A percentile compares a stretch with the other conserved stretches of the same genome.
Evolutionary conservation across 2,113 vertebrate genomes (phyloP).

Genomic region (Leuciscus idus): DNA sequence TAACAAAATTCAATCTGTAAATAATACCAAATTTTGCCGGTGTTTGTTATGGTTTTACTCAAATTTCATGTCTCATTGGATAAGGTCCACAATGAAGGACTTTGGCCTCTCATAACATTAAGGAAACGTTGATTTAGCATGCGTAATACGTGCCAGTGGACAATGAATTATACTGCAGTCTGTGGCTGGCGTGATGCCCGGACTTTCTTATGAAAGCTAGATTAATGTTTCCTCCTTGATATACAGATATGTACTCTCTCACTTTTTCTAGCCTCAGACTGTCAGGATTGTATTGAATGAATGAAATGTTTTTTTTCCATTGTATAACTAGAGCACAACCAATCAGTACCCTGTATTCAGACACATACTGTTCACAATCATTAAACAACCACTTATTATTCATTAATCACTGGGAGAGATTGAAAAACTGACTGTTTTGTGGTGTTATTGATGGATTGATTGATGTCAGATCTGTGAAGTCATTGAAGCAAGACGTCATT

Average conservation of each 20-base stretch:
- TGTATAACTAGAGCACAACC: neutral
- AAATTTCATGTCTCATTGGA: slow-evolving; percentile 7
- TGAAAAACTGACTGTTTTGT: slow-evolving; percentile 35
- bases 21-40: neutral
- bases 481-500: slow-evolving; percentile 40
- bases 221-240: slow-evolving; percentile 20
- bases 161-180: slow-evolving; percentile 24
- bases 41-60: neutral
- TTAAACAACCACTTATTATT: slow-evolving; percentile 21
- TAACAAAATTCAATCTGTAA: slow-evolving; percentile 15
- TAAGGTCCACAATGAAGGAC: slow-evolving; percentile 24
- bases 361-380: neutral
- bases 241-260: neutral
- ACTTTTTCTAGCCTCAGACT: neutral
- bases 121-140: slow-evolving; percentile 11
- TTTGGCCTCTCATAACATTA: slow-evolving; percentile 6
- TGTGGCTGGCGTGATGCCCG: neutral
- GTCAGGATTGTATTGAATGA: neutral
- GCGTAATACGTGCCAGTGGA: slow-evolving; percentile 17
- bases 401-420: slow-evolving; percentile 31
- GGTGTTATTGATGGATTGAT: slow-evolving; percentile 38
- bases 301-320: neutral
- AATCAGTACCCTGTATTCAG: neutral
- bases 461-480: slow-evolving; percentile 20
- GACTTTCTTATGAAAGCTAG: slow-evolving; percentile 35